Evolutionary conservation across 1,140 invertebrate genomes (phyloP).

Genomic region (Procambarus clarkii): DNA sequence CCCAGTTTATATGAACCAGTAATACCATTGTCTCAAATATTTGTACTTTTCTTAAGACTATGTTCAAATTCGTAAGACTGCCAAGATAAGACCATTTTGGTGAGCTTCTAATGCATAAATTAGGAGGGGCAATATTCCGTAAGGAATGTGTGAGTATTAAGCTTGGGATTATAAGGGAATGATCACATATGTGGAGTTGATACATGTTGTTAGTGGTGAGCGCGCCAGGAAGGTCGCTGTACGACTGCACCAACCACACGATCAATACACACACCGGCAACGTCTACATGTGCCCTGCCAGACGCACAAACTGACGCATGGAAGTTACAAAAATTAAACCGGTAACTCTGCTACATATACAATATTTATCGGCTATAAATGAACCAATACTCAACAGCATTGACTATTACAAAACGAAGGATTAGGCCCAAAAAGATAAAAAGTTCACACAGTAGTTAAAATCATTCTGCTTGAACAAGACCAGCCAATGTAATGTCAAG

Average conservation of each 20-base stretch:
- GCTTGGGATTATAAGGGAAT: background rate
- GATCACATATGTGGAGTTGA: background rate
- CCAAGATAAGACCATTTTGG: too few species aligned
- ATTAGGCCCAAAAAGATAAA: background rate
- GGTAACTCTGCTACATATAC: background rate
- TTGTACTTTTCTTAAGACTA: too few species aligned
- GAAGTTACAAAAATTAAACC: background rate
- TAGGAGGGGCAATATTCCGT: background rate
- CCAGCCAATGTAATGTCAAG: too few species aligned
- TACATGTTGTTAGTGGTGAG: background rate
- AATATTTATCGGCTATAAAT: background rate
- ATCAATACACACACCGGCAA: constrained; percentile 2
- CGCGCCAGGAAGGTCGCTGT: background rate
- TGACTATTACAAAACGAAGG: background rate
- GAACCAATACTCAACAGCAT: background rate
- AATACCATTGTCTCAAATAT: too few species aligned
- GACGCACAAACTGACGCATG: background rate
- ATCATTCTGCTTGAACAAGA: too few species aligned
- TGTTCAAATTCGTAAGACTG: too few species aligned
- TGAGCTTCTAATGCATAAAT: too few species aligned
- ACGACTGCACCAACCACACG: background rate
- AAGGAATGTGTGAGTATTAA: background rate
- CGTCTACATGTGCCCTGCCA: background rate
- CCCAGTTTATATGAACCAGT: too few species aligned
- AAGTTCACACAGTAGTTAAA: background rate